Evolutionary conservation across 1,140 invertebrate genomes (phyloP).

Genomic region (Atta colombica): DNA sequence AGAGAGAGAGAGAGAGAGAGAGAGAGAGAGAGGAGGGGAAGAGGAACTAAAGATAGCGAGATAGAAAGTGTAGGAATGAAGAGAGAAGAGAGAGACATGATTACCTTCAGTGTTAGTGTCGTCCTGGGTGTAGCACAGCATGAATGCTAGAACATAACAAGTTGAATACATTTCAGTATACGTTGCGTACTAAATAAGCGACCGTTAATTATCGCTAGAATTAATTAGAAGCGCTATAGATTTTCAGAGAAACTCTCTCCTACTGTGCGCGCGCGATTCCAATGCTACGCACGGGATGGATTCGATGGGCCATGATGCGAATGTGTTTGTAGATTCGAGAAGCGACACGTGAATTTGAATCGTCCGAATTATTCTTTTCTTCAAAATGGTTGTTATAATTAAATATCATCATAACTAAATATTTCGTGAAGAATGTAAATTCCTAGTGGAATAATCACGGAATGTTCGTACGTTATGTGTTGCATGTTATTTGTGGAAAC

Average conservation of each 20-base stretch:
- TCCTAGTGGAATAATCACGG: neutral
- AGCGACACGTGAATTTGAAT: neutral
- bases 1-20: neutral
- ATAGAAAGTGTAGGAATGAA: conserved; percentile 31
- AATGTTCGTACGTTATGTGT: neutral
- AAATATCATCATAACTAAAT: neutral
- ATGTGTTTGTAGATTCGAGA: conserved; percentile 11
- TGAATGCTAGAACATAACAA: conserved; percentile 94
- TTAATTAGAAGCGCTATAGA: conserved; percentile 80
- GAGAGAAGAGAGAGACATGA: conserved; percentile 72
- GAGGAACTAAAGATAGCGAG: conserved; percentile 19
- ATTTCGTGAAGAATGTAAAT: neutral
- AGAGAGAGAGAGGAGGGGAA: too few relatives aligned
- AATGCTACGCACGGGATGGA: conserved; percentile 21
- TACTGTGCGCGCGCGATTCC: conserved; percentile 49
- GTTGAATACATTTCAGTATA: conserved; percentile 78
- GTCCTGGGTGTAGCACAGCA: conserved; percentile 96
- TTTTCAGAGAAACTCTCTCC: conserved; percentile 56
- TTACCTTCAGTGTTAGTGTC: conserved; percentile 95
- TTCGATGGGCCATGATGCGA: conserved; percentile 39
- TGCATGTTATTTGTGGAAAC: neutral
- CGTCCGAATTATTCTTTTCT: neutral
- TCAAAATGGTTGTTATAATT: neutral
- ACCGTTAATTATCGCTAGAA: conserved; percentile 78
- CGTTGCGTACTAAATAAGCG: conserved; percentile 81